These are phyloP conservation scores for Phyllopteryx taeniolatus DNA, from an alignment of 2,113 vertebrate species.

Conservation along the genomic window DNA sequence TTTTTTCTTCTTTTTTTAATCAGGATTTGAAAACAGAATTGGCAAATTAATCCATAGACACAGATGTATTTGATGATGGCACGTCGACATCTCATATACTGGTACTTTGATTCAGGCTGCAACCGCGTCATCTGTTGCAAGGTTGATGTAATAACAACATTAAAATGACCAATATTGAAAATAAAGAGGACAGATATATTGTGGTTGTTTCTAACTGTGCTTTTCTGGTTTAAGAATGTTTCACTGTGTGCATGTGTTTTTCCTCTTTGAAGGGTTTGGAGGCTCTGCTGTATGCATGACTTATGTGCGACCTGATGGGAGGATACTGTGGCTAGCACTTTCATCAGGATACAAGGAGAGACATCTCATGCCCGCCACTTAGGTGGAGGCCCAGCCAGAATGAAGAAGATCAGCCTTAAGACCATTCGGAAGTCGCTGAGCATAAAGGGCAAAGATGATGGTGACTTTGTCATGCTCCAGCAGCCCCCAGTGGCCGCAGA, in stretches of 20 bases:
- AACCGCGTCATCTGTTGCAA: no score
- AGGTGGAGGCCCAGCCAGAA: conserved; percentile 78
- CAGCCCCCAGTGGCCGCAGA: conserved; percentile 82
- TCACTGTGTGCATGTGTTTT: neutral
- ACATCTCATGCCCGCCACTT: conserved; percentile 65
- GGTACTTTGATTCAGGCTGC: no score
- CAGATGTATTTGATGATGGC: no score
- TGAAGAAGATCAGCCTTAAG: conserved; percentile 99
- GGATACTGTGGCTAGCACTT: conserved; percentile 69
- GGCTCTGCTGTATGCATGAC: conserved; percentile 76
- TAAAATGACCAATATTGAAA: no score
- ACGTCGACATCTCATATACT: no score
- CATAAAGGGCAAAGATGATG: conserved; percentile 97
- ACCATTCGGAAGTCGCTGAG: conserved; percentile 97
- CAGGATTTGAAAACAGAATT: no score
- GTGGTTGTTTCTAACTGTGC: neutral
- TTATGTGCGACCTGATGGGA: conserved; percentile 77
- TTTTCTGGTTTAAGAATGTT: neutral
- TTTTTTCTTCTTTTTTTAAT: no score
- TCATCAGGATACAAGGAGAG: conserved; percentile 66
- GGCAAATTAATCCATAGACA: no score
- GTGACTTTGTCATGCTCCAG: conserved; percentile 92
- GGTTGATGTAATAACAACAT: no score
- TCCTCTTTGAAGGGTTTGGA: conserved; percentile 75
- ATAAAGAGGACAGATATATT: neutral